These are phyloP conservation scores for Apamea monoglypha DNA, from an alignment of 2,888 invertebrate species.

Conservation along the genomic window DNA sequence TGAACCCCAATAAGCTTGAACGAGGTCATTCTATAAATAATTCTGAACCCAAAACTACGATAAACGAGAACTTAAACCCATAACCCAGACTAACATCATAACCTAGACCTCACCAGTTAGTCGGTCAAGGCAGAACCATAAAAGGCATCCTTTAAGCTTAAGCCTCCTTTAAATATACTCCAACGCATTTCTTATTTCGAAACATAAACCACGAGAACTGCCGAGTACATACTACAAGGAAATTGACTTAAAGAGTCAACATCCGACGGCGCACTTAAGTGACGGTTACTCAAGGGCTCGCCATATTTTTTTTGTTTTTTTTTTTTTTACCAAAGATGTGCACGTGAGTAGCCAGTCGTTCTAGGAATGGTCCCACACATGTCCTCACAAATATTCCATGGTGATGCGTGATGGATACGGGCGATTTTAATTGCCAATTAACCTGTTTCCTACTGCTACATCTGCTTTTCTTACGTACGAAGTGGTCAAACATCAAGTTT, in stretches of 20 bases:
- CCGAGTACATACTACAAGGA: conserved; percentile 64
- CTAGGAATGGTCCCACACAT: conserved; percentile 85
- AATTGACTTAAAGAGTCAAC: conserved; percentile 73
- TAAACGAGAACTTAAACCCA: conserved; percentile 1
- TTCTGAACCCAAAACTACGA: conserved; percentile 2
- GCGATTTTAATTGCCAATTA: conserved; percentile 62
- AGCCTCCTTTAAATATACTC: conserved; percentile 52
- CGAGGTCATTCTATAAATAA: not conserved
- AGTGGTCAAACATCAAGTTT: conserved; percentile 32
- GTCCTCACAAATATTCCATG: conserved; percentile 68
- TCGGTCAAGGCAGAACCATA: conserved; percentile 60
- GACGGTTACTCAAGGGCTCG: conserved; percentile 73
- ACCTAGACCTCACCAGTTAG: conserved; percentile 55
- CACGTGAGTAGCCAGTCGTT: conserved; percentile 81
- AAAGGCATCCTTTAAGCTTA: conserved; percentile 49
- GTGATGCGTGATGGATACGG: conserved; percentile 55
- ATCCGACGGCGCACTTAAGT: conserved; percentile 70
- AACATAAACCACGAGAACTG: conserved; percentile 54
- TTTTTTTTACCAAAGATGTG: conserved; percentile 77
- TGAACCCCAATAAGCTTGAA: not conserved
- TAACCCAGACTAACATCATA: conserved; percentile 42
- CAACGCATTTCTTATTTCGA: conserved; percentile 61
- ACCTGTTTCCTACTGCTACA: conserved; percentile 53
- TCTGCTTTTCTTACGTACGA: conserved; percentile 34
- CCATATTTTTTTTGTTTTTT: conserved; percentile 73